Conservation (phyloP, 2,797 vertebrate genomes). For the Acridotheres tristis region DNA sequence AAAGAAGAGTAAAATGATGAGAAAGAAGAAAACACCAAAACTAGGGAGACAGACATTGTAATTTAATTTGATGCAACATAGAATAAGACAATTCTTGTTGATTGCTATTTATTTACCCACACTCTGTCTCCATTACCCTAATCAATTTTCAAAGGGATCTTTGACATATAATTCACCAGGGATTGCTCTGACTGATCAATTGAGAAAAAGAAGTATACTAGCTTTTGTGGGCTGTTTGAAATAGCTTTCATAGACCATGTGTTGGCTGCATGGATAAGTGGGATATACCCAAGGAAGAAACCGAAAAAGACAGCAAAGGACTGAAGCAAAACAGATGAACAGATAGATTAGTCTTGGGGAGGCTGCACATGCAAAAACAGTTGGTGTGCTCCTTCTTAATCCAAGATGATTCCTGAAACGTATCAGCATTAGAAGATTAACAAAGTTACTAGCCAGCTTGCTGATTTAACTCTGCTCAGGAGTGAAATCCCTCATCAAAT, state of each 20-base stretch:
- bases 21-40: not conserved
- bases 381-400: not conserved
- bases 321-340: not conserved
- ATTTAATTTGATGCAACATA: not conserved
- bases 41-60: not conserved
- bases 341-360: not conserved
- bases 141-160: not conserved
- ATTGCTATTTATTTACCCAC: not conserved
- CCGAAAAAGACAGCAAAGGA: not conserved
- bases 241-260: not conserved
- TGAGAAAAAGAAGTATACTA: rapidly evolving
- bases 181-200: not conserved
- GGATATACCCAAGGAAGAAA: not conserved
- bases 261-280: not conserved
- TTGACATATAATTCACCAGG: not conserved
- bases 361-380: not conserved
- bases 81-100: not conserved
- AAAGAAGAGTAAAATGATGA: not conserved
- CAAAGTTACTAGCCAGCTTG: not conserved
- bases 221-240: not conserved
- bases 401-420: not conserved
- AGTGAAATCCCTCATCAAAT: not conserved
- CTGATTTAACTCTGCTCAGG: not conserved
- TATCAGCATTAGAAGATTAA: not conserved
- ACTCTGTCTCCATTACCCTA: not conserved